These are phyloP conservation scores for Maniola hyperantus DNA, from an alignment of 2,888 invertebrate genomes.

Conservation along the genomic window DNA sequence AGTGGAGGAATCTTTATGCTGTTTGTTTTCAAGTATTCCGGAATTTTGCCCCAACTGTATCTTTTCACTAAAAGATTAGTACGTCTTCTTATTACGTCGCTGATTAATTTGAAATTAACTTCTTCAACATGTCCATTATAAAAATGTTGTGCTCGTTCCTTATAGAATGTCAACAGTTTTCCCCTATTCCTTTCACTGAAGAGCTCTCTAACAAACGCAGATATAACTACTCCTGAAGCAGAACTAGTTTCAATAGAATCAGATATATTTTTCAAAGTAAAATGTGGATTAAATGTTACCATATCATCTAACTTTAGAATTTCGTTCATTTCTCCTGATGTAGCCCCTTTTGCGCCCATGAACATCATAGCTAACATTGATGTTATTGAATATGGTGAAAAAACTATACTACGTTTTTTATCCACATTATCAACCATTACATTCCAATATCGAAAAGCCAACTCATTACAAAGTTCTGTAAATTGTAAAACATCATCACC, in stretches of 20 bases:
- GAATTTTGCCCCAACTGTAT: slow-evolving; percentile 89
- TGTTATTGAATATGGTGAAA: slow-evolving; percentile 93
- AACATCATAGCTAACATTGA: slow-evolving; percentile 96
- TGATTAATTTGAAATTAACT: slow-evolving; percentile 90
- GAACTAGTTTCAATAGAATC: slow-evolving; percentile 88
- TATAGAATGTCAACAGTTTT: slow-evolving; percentile 92
- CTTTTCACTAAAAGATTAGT: slow-evolving; percentile 91
- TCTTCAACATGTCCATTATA: slow-evolving; percentile 94
- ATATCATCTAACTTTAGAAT: slow-evolving; percentile 92
- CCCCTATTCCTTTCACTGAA: slow-evolving; percentile 92
- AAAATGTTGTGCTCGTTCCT: slow-evolving; percentile 92
- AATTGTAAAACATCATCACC: slow-evolving; percentile 90
- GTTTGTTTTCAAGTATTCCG: slow-evolving; percentile 89
- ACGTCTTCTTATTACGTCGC: slow-evolving; percentile 90
- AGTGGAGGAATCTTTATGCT: slow-evolving; percentile 89
- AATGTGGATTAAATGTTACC: slow-evolving; percentile 94
- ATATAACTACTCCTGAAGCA: slow-evolving; percentile 88
- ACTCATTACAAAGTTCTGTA: slow-evolving; percentile 90
- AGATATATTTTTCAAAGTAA: slow-evolving; percentile 92
- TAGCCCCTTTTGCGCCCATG: slow-evolving; percentile 92
- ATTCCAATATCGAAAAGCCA: slow-evolving; percentile 93
- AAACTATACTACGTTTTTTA: slow-evolving; percentile 88
- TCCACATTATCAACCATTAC: slow-evolving; percentile 88
- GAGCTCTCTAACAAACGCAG: slow-evolving; percentile 91
- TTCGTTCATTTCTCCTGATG: slow-evolving; percentile 95